These are phyloP conservation scores for Papilio aristodemus DNA, from an alignment of 1,140 invertebrate species.

Conservation along the genomic window DNA sequence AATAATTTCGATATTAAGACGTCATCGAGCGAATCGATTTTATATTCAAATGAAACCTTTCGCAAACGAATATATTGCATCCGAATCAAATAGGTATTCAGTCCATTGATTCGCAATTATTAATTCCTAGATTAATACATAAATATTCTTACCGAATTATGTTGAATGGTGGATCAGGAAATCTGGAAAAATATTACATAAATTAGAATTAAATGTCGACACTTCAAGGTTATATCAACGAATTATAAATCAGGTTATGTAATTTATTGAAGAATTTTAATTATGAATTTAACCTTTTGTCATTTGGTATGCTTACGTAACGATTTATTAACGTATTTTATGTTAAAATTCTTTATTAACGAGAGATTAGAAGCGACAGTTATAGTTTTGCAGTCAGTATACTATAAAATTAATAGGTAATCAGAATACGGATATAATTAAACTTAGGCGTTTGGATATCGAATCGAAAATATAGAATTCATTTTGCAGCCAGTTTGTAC, in stretches of 20 bases:
- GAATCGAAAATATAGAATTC: too few relatives aligned
- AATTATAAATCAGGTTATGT: conserved; percentile 12
- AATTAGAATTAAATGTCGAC: conserved; percentile 28
- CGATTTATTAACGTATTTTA: not conserved
- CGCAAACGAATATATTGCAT: conserved; percentile 2
- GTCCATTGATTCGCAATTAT: conserved; percentile 6
- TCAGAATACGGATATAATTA: not conserved
- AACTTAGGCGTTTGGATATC: too few relatives aligned
- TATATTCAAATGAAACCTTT: conserved; percentile 1
- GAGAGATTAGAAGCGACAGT: not conserved
- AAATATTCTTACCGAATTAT: conserved; percentile 30
- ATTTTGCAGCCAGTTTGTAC: too few relatives aligned
- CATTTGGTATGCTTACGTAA: not conserved
- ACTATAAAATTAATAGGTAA: not conserved
- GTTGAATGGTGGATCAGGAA: conserved; percentile 28
- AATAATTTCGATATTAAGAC: not conserved
- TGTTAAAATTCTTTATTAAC: not conserved
- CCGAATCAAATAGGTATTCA: conserved; percentile 7
- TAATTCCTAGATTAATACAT: conserved; percentile 5
- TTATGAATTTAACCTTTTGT: conserved; percentile 22
- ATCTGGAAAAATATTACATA: conserved; percentile 30
- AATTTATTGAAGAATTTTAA: conserved; percentile 13
- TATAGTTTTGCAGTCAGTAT: not conserved
- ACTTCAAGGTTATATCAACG: conserved; percentile 18
- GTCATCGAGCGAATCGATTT: conserved; percentile 1